These are phyloP conservation scores for Axea sp. DNA, from an alignment of 2,888 invertebrate species.

Conservation along the genomic window DNA sequence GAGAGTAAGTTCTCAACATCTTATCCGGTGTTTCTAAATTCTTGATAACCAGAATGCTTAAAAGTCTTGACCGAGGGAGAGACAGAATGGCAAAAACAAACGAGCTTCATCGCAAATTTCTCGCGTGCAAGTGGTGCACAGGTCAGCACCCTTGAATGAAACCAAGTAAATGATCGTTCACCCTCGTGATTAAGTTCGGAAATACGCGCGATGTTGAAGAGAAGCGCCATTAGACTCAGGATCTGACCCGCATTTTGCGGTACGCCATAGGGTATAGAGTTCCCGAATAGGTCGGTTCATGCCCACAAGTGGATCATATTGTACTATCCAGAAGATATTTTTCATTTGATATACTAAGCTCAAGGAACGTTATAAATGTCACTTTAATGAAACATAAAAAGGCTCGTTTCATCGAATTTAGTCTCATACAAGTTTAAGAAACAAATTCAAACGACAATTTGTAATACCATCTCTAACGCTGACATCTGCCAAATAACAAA, in stretches of 20 bases:
- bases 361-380: too few species aligned
- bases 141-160: conserved; percentile 26
- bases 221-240: conserved; percentile 31
- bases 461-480: too few species aligned
- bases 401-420: too few species aligned
- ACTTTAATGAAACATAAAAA: too few species aligned
- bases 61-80: conserved; percentile 3
- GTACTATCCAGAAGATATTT: too few species aligned
- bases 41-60: conserved; percentile 11
- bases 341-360: too few species aligned
- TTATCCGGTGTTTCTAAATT: conserved; percentile 13
- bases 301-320: neutral
- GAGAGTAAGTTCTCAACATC: conserved; percentile 15
- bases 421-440: too few species aligned
- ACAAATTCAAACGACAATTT: too few species aligned
- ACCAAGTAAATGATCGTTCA: conserved; percentile 33
- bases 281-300: conserved; percentile 16
- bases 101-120: conserved; percentile 20
- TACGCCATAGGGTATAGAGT: conserved; percentile 28
- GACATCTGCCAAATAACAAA: too few species aligned
- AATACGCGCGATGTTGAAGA: conserved; percentile 28
- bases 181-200: conserved; percentile 29
- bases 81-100: conserved; percentile 19
- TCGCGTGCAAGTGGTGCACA: conserved; percentile 2
- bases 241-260: conserved; percentile 50